Conservation (phyloP, 2,797 vertebrate species). For the Melanotaenia boesemani region DNA sequence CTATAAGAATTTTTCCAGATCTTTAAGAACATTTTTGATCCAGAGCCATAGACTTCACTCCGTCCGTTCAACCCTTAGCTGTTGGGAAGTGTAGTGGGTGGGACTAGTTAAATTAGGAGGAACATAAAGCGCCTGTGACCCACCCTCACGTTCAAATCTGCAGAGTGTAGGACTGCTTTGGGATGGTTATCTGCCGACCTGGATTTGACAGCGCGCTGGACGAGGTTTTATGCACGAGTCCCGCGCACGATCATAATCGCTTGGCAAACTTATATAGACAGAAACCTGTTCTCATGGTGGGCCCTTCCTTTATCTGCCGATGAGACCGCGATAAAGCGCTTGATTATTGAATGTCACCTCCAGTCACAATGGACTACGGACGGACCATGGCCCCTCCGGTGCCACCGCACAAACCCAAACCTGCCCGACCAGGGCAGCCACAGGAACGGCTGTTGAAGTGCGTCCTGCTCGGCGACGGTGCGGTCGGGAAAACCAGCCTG, state of each 20-base stretch:
- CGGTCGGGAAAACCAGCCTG: conserved; percentile 89
- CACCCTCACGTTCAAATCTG: conserved; percentile 41
- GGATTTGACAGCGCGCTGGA: conserved; percentile 41
- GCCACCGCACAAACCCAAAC: conserved; percentile 83
- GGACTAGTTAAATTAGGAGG: conserved; percentile 57
- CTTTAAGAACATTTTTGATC: background rate
- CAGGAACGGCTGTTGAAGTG: conserved; percentile 86
- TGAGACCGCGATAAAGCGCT: conserved; percentile 58
- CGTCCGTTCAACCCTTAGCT: background rate
- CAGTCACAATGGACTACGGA: conserved; percentile 80
- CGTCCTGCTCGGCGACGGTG: conserved; percentile 88
- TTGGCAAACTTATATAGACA: background rate
- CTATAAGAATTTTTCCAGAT: background rate
- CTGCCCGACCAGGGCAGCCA: conserved; percentile 49
- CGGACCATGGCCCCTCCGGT: conserved; percentile 85
- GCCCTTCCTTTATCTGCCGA: conserved; percentile 29
- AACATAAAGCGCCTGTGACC: conserved; percentile 14
- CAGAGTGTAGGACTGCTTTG: background rate
- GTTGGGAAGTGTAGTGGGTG: conserved; percentile 55
- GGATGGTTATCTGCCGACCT: conserved; percentile 5
- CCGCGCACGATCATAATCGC: background rate
- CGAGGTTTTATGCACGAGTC: conserved; percentile 33
- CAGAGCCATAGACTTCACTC: background rate
- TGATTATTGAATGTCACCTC: conserved; percentile 62
- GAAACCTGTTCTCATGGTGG: conserved; percentile 63